Evolutionary conservation across 2,113 vertebrate species (phyloP), one percentile per base, ranked within the genome.

Genomic region (Psephotus haematonotus): DNA sequence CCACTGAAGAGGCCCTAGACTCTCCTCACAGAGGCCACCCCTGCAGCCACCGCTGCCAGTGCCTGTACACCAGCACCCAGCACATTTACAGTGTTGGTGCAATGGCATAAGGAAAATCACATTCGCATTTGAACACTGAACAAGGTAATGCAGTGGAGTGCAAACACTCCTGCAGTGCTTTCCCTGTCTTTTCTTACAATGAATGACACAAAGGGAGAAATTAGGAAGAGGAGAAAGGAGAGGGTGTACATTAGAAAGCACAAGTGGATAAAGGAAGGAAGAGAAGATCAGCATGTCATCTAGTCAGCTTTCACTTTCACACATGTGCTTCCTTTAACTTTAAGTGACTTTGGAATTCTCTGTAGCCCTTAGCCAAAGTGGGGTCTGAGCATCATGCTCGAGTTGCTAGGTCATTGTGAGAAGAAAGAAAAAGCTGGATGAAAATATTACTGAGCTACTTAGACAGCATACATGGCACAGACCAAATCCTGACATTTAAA

Each of bases 1-100:
- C 19, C 1, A 1, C 2, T 81, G n/a, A 18, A 75, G 39, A 1
- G 2, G 17, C 29, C 39, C 7, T 1, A 4, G 35, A 9, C 23
- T 28, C 27, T 50, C 23, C 22, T 57, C 8, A 24, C 57, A 59
- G 33, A 35, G n/a, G n/a, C 22, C 33, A 59, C 33, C 22, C 35
- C 22, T 20, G 35, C 22, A 53, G 29, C 8, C 25, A 71, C 44
- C 8, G 1, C 17, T 53, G 44, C 10, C 13, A 24, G 27, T 55
- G 27, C 31, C 35, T 20, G 47, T 24, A 20, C 33, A 63, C 28
- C 7, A 9, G 49, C 37, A 72, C 22, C 22, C 4, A 0, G 11
- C 33, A 33, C 24, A 28, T 16, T 7, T 43, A 5, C 4, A 3
- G 28, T 39, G 13, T 10, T 62, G 25, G 17, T 82, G 23, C 24